A percentile compares a stretch with the other conserved stretches of the same genome.
Conservation (phyloP, 2,797 vertebrate species). For the Gephyroberyx darwinii region DNA sequence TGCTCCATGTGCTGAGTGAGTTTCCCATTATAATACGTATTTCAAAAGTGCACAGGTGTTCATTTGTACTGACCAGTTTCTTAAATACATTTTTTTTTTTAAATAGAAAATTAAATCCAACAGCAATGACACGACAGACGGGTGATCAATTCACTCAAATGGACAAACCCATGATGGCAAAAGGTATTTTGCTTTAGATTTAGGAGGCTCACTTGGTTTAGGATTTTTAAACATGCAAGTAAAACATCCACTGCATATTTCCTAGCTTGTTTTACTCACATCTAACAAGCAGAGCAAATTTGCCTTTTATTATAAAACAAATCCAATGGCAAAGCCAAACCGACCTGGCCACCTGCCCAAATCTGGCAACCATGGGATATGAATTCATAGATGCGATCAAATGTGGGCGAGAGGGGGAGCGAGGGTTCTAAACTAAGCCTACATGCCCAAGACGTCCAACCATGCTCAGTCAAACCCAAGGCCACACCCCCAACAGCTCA, state of each 20-base stretch:
- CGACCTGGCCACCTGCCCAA: slow-evolving; percentile 30
- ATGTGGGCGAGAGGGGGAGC: slow-evolving; percentile 54
- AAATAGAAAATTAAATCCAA: no score
- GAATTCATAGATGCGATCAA: slow-evolving; percentile 62
- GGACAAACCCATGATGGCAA: background rate
- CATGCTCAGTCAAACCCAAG: slow-evolving; percentile 60
- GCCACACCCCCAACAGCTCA: slow-evolving; percentile 74
- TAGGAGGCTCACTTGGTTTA: background rate
- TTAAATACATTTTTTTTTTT: no score
- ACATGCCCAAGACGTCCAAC: slow-evolving; percentile 63
- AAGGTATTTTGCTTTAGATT: background rate
- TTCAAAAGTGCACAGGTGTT: background rate
- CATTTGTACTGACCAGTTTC: background rate
- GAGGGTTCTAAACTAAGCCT: slow-evolving; percentile 53
- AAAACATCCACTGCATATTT: no score
- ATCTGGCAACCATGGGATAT: slow-evolving; percentile 44
- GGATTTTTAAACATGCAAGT: no score
- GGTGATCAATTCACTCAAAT: background rate
- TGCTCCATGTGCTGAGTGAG: no score
- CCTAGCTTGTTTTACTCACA: no score
- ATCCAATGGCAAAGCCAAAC: background rate
- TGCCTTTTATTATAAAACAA: background rate
- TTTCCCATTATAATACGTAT: slow-evolving; percentile 9
- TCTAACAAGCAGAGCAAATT: no score
- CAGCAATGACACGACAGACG: no score